Percentiles rank a stretch among this genome's conserved stretches.
phyloP scores from a whole-genome alignment of 2,888 invertebrate species.

The Epinotia nisella region DNA sequence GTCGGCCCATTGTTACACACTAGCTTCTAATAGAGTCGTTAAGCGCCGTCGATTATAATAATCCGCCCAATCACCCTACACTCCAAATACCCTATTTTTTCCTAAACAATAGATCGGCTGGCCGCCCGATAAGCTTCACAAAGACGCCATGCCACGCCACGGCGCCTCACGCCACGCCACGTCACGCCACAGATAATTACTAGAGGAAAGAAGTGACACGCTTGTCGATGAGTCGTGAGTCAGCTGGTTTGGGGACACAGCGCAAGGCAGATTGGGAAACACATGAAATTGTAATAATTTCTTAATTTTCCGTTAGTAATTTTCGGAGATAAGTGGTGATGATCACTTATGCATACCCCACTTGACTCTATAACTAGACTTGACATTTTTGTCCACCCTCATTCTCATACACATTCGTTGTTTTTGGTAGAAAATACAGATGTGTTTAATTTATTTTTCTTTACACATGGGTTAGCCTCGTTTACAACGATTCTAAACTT shows the following conservation, averaged over 20 bases:
- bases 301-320: neutral
- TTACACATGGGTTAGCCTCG: too few relatives aligned
- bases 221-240: conserved; percentile 42
- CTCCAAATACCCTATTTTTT: conserved; percentile 26
- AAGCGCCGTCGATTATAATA: conserved; percentile 30
- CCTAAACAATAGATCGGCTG: conserved; percentile 29
- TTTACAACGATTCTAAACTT: neutral
- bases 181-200: conserved; percentile 40
- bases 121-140: conserved; percentile 33
- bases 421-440: too few relatives aligned
- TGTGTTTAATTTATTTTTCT: too few relatives aligned
- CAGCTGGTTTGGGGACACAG: conserved; percentile 35
- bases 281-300: neutral
- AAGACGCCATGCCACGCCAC: conserved; percentile 21
- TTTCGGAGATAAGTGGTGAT: neutral
- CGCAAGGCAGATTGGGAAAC: neutral
- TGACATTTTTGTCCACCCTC: neutral
- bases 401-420: too few relatives aligned
- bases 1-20: neutral
- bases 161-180: conserved; percentile 29
- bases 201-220: conserved; percentile 41
- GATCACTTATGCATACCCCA: too few relatives aligned
- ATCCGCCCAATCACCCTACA: conserved; percentile 9
- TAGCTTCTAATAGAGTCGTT: conserved; percentile 12
- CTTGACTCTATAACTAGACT: neutral